These are phyloP conservation scores for Alligator sinensis DNA, from an alignment of 2,113 vertebrate genomes.

Conservation along the genomic window DNA sequence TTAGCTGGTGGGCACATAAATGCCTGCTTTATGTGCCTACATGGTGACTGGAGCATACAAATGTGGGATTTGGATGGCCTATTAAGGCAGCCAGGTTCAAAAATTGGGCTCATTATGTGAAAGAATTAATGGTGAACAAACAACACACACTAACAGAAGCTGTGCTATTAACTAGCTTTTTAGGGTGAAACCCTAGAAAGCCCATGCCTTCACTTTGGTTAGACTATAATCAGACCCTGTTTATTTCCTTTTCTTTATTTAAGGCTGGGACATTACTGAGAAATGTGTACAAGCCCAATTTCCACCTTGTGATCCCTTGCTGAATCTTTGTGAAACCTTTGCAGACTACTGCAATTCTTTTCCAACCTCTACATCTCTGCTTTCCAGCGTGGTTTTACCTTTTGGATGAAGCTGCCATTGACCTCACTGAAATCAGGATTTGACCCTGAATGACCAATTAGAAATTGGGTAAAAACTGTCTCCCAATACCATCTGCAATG, in stretches of 20 bases:
- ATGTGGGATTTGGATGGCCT: background rate
- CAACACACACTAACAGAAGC: rapidly evolving
- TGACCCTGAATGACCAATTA: background rate
- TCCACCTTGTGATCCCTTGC: no score
- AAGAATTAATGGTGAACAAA: background rate
- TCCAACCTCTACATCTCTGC: no score
- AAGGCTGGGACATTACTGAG: no score
- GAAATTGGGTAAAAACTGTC: background rate
- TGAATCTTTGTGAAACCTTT: no score
- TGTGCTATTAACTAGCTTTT: no score
- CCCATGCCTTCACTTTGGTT: background rate
- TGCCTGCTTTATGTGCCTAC: background rate
- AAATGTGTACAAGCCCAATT: background rate
- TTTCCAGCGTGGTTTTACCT: background rate
- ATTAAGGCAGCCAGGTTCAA: background rate
- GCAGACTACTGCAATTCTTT: no score
- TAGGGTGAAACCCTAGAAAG: background rate
- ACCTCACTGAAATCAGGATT: background rate
- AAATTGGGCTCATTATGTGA: rapidly evolving
- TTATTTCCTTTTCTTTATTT: background rate
- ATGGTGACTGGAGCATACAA: rapidly evolving
- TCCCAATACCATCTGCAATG: background rate
- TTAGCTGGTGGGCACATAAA: background rate
- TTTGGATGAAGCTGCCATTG: background rate
- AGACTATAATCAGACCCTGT: background rate